Evolutionary conservation across 2,113 vertebrate species (phyloP).

Genomic region (Chrysochloris asiatica): DNA sequence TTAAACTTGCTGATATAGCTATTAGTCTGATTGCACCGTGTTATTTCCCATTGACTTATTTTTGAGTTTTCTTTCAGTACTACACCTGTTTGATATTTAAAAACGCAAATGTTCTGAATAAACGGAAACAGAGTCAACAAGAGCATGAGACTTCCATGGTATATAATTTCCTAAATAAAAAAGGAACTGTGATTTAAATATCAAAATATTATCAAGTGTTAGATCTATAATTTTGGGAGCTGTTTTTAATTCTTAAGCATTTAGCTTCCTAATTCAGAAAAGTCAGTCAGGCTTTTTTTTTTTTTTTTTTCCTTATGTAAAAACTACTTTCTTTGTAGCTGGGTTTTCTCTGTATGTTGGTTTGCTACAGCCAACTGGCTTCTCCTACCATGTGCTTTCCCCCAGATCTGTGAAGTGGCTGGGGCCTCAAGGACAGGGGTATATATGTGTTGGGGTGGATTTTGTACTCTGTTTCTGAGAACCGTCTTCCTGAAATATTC

Average conservation of each 20-base stretch:
- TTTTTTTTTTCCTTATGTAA: neutral
- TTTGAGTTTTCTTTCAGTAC: constrained; percentile 31
- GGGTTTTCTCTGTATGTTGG: neutral
- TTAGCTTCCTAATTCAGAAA: neutral
- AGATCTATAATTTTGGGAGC: constrained; percentile 20
- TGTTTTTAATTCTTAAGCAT: constrained; percentile 17
- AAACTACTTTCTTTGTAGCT: neutral
- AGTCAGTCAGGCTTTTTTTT: neutral
- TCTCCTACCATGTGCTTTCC: neutral
- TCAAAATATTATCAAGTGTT: constrained; percentile 14
- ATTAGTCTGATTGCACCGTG: neutral
- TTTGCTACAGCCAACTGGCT: neutral
- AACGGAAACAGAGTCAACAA: constrained; percentile 43
- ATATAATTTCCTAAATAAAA: constrained; percentile 7
- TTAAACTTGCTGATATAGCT: constrained; percentile 45
- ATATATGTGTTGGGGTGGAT: neutral
- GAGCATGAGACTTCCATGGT: constrained; percentile 23
- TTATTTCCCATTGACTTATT: constrained; percentile 2
- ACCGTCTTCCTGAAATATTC: neutral
- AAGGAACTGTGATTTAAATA: neutral
- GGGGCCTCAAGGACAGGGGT: neutral
- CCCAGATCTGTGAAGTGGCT: neutral
- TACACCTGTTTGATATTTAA: constrained; percentile 31
- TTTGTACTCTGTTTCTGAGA: neutral
- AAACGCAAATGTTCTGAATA: constrained; percentile 37